phyloP scores from a whole-genome alignment of 2,797 vertebrate genomes.

The Peromyscus attwateri region DNA sequence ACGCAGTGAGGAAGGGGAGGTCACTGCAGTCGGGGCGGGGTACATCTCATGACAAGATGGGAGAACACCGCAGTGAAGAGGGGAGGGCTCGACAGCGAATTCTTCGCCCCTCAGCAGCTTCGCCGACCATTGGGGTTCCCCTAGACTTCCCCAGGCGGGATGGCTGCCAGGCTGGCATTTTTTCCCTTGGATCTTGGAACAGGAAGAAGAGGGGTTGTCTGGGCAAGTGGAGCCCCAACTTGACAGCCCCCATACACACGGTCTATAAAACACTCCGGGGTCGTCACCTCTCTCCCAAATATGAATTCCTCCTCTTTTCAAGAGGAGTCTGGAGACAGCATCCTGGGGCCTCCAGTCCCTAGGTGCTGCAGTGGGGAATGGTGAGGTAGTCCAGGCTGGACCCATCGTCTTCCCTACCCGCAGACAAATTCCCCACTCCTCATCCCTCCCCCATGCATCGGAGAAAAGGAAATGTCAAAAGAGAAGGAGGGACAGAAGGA shows the following conservation, averaged over 20 bases:
- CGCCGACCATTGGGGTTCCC: conserved; percentile 30
- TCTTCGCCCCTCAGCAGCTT: background rate
- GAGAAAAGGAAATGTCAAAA: background rate
- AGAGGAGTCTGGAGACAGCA: background rate
- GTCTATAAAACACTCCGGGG: background rate
- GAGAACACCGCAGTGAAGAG: conserved; percentile 47
- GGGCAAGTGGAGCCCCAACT: background rate
- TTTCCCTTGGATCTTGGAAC: background rate
- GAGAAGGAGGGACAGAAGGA: background rate
- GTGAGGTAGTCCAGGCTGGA: background rate
- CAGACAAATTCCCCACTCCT: background rate
- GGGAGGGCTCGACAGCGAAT: conserved; percentile 16
- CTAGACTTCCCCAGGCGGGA: conserved; percentile 3
- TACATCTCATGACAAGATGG: background rate
- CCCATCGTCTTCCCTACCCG: background rate
- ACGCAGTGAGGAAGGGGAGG: conserved; percentile 75
- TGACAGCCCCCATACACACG: background rate
- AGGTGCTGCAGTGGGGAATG: background rate
- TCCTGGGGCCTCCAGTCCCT: background rate
- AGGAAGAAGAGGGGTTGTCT: conserved; percentile 33
- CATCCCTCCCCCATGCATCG: background rate
- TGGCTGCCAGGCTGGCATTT: conserved; percentile 53
- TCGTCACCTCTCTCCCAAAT: background rate
- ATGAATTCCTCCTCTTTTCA: conserved; percentile 17
- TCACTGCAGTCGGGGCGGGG: conserved; percentile 73